Percentiles rank a stretch among this genome's conserved stretches.
Conservation (phyloP, 2,113 vertebrate genomes). For the Prionailurus bengalensis region DNA sequence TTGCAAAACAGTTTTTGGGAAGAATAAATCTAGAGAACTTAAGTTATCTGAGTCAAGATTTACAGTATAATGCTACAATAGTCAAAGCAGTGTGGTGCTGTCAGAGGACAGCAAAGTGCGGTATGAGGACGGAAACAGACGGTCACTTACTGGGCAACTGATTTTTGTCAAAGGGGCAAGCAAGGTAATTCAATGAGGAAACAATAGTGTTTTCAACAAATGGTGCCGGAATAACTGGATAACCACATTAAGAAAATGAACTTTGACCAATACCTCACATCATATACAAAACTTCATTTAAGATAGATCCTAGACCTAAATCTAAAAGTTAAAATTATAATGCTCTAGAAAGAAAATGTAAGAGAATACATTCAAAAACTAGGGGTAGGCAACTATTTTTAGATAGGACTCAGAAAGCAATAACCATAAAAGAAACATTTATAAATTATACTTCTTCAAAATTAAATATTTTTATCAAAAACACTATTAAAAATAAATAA, state of each 20-base stretch:
- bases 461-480: slow-evolving; percentile 34
- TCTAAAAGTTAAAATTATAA: not conserved
- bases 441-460: not conserved
- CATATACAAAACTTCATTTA: not conserved
- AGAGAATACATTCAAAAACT: not conserved
- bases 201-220: not conserved
- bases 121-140: not conserved
- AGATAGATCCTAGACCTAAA: not conserved
- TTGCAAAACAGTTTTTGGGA: not conserved
- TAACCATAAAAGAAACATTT: not conserved
- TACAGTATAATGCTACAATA: not conserved
- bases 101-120: not conserved
- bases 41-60: not conserved
- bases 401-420: not conserved
- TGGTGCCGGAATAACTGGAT: not conserved
- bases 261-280: not conserved
- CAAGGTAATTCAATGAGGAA: not conserved
- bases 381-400: not conserved
- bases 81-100: not conserved
- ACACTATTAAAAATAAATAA: slow-evolving; percentile 6
- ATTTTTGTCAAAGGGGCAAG: not conserved
- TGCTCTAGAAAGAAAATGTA: not conserved
- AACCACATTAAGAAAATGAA: not conserved
- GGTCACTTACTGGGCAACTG: not conserved
- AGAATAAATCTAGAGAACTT: slow-evolving; percentile 28